Evolutionary conservation across 2,888 invertebrate genomes (phyloP), one percentile per base, ranked within the genome.

Genomic region (Parelbella ahira): DNA sequence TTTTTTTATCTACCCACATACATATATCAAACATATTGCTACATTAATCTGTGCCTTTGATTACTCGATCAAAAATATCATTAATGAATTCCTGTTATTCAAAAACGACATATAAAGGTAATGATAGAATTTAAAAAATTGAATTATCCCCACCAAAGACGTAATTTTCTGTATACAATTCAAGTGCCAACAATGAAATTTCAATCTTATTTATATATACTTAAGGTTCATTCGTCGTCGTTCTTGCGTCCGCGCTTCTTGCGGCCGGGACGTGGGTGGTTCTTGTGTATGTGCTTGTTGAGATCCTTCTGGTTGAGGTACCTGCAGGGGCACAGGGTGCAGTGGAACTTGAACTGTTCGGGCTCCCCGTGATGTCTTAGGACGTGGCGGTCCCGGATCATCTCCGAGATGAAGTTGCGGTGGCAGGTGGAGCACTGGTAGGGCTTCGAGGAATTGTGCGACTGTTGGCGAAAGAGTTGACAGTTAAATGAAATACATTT

Each of bases 391-490:
- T 79, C 72, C 0, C 77, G 51, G 19, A 81, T 81, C 0, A 59
- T 50, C 12, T 60, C 75, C 0, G 77, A 68, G 1, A 66, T 58
- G 66, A 87, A 87, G n/a, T 68, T 70, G 1, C 82, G 71, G 12
- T 66, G 71, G 50, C 86, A 87, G 0, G 62, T 55, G 0, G 52
- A 32, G 28, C 86, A 86, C 21, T 69, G 65, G 58, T 60, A 65
- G 0, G 80, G 83, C 39, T 84, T 86, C 0, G 64, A 50, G 0
- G 66, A 59, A 50, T 63, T 81, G 68, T 86, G 84, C 0, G 83
- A 84, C 84, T 84, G 68, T 3, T n/a, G 32, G 49, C 33, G 27
- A 34, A n/a, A 15, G 1, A 7, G 1, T n/a, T 13, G 4, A 10
- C 1, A 8, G n/a, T n/a, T n/a, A n/a, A n/a, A n/a, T n/a, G n/a